phyloP scores from a whole-genome alignment of 2,797 vertebrate species.

The Sandelia bainsii region DNA sequence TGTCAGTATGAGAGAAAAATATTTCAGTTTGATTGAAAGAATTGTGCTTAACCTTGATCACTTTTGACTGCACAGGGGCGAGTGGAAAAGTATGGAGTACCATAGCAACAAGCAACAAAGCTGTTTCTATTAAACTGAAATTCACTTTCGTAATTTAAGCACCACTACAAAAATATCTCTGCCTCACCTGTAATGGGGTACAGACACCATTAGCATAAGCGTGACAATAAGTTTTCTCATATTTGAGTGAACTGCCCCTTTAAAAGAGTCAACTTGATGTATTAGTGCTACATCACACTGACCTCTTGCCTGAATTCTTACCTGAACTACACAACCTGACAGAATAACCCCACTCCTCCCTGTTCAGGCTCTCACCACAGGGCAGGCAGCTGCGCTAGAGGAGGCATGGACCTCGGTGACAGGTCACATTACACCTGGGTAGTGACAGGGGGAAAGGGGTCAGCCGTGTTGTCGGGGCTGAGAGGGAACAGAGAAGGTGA shows the following conservation, averaged over 20 bases:
- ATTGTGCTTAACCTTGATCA: not conserved
- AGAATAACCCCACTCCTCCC: slow-evolving; percentile 4
- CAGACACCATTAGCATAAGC: too few species aligned
- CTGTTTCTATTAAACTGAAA: not conserved
- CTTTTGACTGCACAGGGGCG: not conserved
- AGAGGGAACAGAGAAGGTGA: slow-evolving; percentile 57
- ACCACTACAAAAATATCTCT: not conserved
- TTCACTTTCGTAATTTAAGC: not conserved
- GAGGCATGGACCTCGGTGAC: slow-evolving; percentile 67
- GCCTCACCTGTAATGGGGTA: too few species aligned
- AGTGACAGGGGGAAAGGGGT: slow-evolving; percentile 76
- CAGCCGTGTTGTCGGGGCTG: slow-evolving; percentile 63
- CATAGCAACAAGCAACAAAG: not conserved
- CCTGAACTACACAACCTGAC: slow-evolving; percentile 12
- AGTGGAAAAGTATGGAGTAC: not conserved
- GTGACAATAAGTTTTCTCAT: not conserved
- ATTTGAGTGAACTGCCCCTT: not conserved
- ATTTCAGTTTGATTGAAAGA: not conserved
- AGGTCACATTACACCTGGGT: slow-evolving; percentile 78
- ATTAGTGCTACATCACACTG: slow-evolving; percentile 6
- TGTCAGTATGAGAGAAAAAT: too few species aligned
- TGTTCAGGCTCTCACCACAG: slow-evolving; percentile 10
- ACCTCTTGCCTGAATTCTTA: slow-evolving; percentile 1
- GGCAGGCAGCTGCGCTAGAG: slow-evolving; percentile 65
- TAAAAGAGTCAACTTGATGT: not conserved